Base-by-base conservation (phyloP, 2,888 invertebrate species). In the Iselma pallidipennis region DNA sequence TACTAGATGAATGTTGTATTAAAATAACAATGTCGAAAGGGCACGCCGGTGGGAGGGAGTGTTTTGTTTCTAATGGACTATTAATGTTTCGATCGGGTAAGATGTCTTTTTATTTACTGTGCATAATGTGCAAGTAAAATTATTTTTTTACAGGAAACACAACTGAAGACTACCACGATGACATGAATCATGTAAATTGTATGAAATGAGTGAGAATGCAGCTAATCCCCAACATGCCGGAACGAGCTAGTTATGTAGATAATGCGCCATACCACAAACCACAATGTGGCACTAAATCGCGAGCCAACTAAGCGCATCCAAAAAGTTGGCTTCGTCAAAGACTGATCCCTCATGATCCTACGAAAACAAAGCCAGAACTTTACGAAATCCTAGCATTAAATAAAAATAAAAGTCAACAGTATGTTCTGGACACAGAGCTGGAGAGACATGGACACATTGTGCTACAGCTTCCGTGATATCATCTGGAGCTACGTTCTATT, bases 251-350 rank as follows among this genome's bases (percentile, higher is more conserved):
- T 71, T 33, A 45, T n/a, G n/a, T 67, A 25, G 69, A 70, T 54
- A 70, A 71, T 61, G 67, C 71, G 9, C 12, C 61, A 9, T 70
- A 70, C 52, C 69, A n/a, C n/a, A n/a, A n/a, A n/a, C n/a, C n/a
- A 69, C 54, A 69, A 67, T 37, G 60, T 59, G 2, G 49, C 59
- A 33, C 14, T 63, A 52, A 37, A 64, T 42, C 59, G 64, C 55
- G 57, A 54, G 19, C 59, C 59, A n/a, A 61, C 55, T 4, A 49
- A n/a, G 57, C 12, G 55, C 57, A 12, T 49, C 62, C 12, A 42
- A 33, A 31, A 21, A 53, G 55, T 21, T 69, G 66, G 67, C 26
- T 70, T 10, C 16, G n/a, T 21, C 54, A 60, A 19, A 56, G 55
- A 50, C 57, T 55, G 25, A 60, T 70, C 23, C 49, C 55, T 5